These are phyloP conservation scores for Deladenus siricidicola DNA, from an alignment of 2,888 invertebrate species.

Conservation along the genomic window DNA sequence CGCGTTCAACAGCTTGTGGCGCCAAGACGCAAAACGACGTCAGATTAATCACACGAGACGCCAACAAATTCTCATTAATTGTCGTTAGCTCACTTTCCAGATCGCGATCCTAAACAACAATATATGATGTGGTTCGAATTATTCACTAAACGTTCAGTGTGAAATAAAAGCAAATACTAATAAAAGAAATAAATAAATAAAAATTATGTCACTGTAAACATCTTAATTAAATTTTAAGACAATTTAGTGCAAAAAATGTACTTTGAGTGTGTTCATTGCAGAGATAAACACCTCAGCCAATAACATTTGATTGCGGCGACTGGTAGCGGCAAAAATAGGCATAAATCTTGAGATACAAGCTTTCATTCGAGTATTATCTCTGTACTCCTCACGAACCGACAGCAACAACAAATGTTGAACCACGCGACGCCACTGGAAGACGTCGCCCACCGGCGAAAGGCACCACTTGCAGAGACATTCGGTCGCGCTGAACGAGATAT, in stretches of 20 bases:
- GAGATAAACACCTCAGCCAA: slow-evolving; percentile 1
- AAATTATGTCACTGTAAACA: not conserved
- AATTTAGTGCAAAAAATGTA: not conserved
- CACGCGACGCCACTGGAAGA: not conserved
- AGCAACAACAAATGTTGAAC: not conserved
- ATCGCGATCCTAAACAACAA: not conserved
- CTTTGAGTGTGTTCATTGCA: not conserved
- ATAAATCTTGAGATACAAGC: slow-evolving; percentile 1
- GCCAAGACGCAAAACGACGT: not conserved
- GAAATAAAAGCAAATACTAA: too few relatives aligned
- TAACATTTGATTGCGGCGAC: slow-evolving; percentile 1
- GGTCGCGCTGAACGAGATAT: slow-evolving; percentile 4
- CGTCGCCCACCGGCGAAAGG: not conserved
- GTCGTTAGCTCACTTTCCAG: not conserved
- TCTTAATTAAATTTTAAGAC: not conserved
- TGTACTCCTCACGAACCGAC: not conserved
- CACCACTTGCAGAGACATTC: slow-evolving; percentile 9
- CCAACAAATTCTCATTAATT: not conserved
- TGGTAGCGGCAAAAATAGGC: not conserved
- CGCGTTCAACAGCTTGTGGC: not conserved
- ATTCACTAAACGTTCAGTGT: too few relatives aligned
- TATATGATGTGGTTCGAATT: too few relatives aligned
- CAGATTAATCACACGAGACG: not conserved
- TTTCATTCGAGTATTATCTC: not conserved
- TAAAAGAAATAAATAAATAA: not conserved